phyloP scores from a whole-genome alignment of 2,113 vertebrate genomes.

The Coracopsis vasa region DNA sequence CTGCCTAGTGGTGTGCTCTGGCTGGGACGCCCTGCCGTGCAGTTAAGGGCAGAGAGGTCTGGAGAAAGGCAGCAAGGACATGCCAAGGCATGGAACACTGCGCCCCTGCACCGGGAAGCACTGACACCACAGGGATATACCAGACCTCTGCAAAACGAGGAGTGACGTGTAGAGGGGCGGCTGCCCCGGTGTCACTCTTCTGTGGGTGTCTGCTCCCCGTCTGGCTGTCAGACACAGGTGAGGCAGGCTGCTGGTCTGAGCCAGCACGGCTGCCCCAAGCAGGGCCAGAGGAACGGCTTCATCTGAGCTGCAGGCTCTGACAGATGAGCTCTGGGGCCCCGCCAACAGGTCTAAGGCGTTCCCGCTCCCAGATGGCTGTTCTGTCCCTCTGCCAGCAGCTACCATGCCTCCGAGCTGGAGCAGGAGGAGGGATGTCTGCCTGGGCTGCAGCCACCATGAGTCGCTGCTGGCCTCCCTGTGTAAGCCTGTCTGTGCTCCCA shows the following conservation, averaged over 20 bases:
- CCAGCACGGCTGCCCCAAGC: neutral
- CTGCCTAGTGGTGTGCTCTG: neutral
- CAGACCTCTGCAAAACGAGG: neutral
- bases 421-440: neutral
- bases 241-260: neutral
- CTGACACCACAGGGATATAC: accelerated
- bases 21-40: accelerated
- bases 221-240: accelerated
- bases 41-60: too few species aligned
- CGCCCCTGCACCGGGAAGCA: neutral
- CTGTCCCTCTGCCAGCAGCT: neutral
- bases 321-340: neutral
- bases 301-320: neutral
- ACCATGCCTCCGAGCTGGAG: neutral
- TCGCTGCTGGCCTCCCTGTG: neutral
- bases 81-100: accelerated
- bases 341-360: neutral
- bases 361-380: neutral
- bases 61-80: neutral
- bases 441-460: neutral
- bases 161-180: accelerated
- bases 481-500: neutral
- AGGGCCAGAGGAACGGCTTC: neutral
- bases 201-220: neutral
- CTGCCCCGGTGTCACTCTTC: too few species aligned